phyloP scores from a whole-genome alignment of 1,140 invertebrate genomes.

The Orius laevigatus region DNA sequence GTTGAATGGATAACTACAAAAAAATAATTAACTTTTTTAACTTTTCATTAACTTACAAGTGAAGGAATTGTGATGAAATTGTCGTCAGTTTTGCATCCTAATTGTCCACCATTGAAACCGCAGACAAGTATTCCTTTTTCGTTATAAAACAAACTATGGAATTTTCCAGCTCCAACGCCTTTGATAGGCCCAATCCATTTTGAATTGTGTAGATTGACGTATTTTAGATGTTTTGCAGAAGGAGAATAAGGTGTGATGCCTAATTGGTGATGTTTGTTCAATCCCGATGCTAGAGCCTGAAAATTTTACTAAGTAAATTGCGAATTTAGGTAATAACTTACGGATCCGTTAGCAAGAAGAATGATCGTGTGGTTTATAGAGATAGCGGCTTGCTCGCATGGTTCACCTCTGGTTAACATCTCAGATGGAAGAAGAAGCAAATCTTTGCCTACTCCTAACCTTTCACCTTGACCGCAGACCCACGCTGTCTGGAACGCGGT shows the following conservation, averaged over 20 bases:
- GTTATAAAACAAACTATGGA: slow-evolving; percentile 52
- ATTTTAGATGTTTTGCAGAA: slow-evolving; percentile 25
- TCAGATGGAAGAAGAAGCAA: slow-evolving; percentile 34
- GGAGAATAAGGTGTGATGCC: slow-evolving; percentile 31
- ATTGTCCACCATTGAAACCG: slow-evolving; percentile 56
- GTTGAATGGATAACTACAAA: slow-evolving; percentile 9
- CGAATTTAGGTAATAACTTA: slow-evolving; percentile 22
- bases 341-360: slow-evolving; percentile 36
- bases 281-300: slow-evolving; percentile 46
- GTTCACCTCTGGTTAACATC: slow-evolving; percentile 27
- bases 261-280: slow-evolving; percentile 44
- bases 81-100: slow-evolving; percentile 33
- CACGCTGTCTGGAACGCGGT: slow-evolving; percentile 37
- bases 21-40: slow-evolving; percentile 1
- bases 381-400: slow-evolving; percentile 25
- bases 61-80: slow-evolving; percentile 26
- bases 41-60: slow-evolving; percentile 26
- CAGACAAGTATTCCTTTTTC: slow-evolving; percentile 39
- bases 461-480: slow-evolving; percentile 51
- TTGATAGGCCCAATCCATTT: slow-evolving; percentile 23
- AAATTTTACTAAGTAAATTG: slow-evolving; percentile 5
- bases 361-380: slow-evolving; percentile 48
- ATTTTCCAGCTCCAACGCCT: slow-evolving; percentile 41
- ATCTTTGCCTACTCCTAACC: slow-evolving; percentile 46
- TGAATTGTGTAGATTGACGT: slow-evolving; percentile 29